A percentile compares a stretch with the other conserved stretches of the same genome.
These are phyloP conservation scores for Notamacropus eugenii DNA, from an alignment of 2,797 vertebrate genomes.

Conservation along the genomic window DNA sequence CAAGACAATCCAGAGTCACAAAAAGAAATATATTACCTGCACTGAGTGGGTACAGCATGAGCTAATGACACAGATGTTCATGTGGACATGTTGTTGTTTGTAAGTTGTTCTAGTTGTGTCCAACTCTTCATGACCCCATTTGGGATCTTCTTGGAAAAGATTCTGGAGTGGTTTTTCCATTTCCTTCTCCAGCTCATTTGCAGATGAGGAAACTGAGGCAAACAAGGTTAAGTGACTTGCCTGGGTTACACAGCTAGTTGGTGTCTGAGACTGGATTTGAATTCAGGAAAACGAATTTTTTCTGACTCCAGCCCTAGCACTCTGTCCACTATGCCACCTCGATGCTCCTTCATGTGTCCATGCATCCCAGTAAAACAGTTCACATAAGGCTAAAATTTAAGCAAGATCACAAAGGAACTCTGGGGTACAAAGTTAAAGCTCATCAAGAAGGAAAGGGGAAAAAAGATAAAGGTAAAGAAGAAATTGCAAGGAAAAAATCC, in stretches of 20 bases:
- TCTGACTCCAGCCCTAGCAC: too few species aligned
- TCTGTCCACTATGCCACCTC: too few species aligned
- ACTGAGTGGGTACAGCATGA: neutral
- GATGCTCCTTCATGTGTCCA: neutral
- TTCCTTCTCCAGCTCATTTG: neutral
- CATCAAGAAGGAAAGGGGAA: neutral
- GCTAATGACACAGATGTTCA: too few species aligned
- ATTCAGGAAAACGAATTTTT: neutral
- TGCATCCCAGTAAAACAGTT: neutral
- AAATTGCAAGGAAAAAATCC: neutral
- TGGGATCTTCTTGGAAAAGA: neutral
- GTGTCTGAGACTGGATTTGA: neutral
- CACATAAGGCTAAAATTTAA: neutral
- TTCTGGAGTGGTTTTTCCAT: neutral
- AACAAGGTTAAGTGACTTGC: too few species aligned
- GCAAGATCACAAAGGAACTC: neutral
- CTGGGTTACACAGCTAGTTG: neutral
- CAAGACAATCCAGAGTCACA: neutral
- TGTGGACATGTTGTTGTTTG: too few species aligned
- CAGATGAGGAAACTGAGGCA: neutral
- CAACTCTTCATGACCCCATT: neutral
- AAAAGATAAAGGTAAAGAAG: neutral
- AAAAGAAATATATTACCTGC: neutral
- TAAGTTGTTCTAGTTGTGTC: neutral
- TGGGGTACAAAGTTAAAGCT: neutral